Evolutionary conservation across 2,113 vertebrate genomes (phyloP).

Genomic region (Hyla sarda): DNA sequence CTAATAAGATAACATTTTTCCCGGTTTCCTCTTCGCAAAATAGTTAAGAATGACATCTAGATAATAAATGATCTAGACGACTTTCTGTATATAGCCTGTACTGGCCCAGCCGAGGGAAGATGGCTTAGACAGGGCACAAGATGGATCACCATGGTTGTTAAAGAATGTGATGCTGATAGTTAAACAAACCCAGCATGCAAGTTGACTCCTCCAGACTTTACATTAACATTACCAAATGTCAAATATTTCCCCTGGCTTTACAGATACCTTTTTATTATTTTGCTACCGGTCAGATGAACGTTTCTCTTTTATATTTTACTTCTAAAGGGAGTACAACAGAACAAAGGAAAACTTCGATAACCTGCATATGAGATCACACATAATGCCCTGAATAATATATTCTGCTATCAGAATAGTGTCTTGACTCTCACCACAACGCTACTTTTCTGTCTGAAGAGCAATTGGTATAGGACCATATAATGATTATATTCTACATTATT

Average conservation of each 20-base stretch:
- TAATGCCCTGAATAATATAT: not conserved
- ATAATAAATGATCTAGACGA: not conserved
- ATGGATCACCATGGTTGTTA: slow-evolving; percentile 18
- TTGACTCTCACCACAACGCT: not conserved
- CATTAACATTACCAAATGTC: slow-evolving; percentile 1
- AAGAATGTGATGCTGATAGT: slow-evolving; percentile 19
- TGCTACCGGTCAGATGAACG: not conserved
- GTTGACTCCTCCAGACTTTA: slow-evolving; percentile 19
- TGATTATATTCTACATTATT: no score
- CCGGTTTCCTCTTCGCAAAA: not conserved
- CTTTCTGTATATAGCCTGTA: not conserved
- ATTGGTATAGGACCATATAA: no score
- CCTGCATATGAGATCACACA: not conserved
- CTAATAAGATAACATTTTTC: not conserved
- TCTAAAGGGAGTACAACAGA: not conserved
- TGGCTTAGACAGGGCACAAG: not conserved
- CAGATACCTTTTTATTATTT: not conserved
- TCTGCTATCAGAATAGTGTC: not conserved
- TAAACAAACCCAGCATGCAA: slow-evolving; percentile 25
- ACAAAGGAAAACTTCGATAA: not conserved
- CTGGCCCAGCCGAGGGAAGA: not conserved
- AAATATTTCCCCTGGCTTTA: not conserved
- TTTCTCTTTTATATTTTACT: not conserved
- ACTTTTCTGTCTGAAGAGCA: no score
- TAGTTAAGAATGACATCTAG: not conserved